phyloP scores from a whole-genome alignment of 1,140 invertebrate genomes.

The Atopsyche davidsoni region DNA sequence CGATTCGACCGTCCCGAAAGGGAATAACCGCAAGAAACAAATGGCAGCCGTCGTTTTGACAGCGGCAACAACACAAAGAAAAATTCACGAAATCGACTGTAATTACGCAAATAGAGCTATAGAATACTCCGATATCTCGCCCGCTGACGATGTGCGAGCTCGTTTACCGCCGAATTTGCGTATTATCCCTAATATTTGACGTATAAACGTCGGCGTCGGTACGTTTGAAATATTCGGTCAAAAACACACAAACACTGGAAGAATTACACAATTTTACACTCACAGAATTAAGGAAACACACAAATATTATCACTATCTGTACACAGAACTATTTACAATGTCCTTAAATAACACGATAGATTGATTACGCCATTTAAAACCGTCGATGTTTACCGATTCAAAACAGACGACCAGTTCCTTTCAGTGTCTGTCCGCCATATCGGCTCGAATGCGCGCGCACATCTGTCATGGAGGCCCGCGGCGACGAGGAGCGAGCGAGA shows the following conservation, averaged over 20 bases:
- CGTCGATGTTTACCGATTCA: conserved; percentile 49
- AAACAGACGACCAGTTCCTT: conserved; percentile 48
- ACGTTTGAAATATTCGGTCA: conserved; percentile 30
- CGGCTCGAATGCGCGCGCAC: conserved; percentile 30
- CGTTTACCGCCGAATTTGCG: conserved; percentile 5
- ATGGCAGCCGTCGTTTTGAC: conserved; percentile 26
- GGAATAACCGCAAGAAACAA: conserved; percentile 20
- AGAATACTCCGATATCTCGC: conserved; percentile 9
- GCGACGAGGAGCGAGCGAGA: background rate
- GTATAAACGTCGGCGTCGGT: conserved; percentile 41
- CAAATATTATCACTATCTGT: conserved; percentile 53
- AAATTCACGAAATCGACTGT: conserved; percentile 15
- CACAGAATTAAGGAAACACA: conserved; percentile 38
- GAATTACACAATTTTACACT: conserved; percentile 50
- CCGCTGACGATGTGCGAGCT: conserved; percentile 15
- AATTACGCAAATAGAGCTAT: conserved; percentile 11
- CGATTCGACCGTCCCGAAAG: background rate
- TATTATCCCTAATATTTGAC: conserved; percentile 23
- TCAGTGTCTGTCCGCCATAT: conserved; percentile 50
- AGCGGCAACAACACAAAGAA: conserved; percentile 27
- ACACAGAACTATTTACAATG: conserved; percentile 52
- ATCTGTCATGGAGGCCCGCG: conserved; percentile 23
- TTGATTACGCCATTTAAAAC: conserved; percentile 48
- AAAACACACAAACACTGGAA: conserved; percentile 48
- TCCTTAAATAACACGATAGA: conserved; percentile 48